phyloP scores from a whole-genome alignment of 2,113 vertebrate genomes.

The Syngnathus floridae region DNA sequence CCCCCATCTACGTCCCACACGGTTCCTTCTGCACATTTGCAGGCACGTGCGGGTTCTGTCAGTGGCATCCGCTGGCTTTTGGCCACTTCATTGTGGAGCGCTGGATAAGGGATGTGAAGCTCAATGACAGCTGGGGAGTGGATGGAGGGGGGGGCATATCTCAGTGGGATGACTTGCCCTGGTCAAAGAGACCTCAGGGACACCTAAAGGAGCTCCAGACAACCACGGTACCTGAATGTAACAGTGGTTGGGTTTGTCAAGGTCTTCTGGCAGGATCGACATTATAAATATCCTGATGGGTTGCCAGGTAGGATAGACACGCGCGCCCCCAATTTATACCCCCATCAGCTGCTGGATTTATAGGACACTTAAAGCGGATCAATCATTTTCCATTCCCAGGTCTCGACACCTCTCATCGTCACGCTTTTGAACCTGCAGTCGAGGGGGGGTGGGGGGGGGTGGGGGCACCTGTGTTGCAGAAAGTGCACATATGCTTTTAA shows the following conservation, averaged over 20 bases:
- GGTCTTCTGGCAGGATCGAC: constrained; percentile 51
- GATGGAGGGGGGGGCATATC: constrained; percentile 41
- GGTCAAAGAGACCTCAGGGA: constrained; percentile 61
- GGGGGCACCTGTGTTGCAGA: constrained; percentile 32
- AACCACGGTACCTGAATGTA: constrained; percentile 1
- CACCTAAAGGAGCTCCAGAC: constrained; percentile 56
- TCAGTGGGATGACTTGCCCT: constrained; percentile 52
- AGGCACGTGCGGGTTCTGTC: constrained; percentile 39
- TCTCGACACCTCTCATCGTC: constrained; percentile 50
- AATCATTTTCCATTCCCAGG: constrained; percentile 68
- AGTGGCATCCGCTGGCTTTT: constrained; percentile 59
- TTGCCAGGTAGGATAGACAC: constrained; percentile 68
- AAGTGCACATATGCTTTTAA: constrained; percentile 21
- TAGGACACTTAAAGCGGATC: constrained; percentile 64
- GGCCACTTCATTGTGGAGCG: constrained; percentile 54
- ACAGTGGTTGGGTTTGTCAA: constrained; percentile 44
- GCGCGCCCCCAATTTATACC: constrained; percentile 54
- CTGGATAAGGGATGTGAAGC: constrained; percentile 48
- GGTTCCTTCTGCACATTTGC: constrained; percentile 22
- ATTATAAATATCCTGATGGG: constrained; percentile 62
- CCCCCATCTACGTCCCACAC: constrained; percentile 18
- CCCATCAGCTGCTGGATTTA: constrained; percentile 64
- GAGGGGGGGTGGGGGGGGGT: constrained; percentile 13
- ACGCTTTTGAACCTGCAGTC: constrained; percentile 47
- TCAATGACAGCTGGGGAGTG: constrained; percentile 40